Evolutionary conservation across 2,888 invertebrate genomes (phyloP).

Genomic region (Endomychus coccineus): DNA sequence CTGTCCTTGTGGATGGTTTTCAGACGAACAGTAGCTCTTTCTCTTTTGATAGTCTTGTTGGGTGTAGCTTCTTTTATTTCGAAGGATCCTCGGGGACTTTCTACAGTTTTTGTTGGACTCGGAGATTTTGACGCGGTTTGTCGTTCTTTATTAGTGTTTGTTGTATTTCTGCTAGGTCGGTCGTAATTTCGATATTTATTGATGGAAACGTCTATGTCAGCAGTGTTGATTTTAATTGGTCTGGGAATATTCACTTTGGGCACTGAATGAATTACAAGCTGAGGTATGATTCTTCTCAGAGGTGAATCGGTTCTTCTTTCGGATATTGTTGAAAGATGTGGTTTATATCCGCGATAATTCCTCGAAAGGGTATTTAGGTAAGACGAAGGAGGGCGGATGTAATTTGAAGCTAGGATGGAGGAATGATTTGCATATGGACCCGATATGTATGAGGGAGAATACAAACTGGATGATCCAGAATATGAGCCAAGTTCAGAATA

Average conservation of each 20-base stretch:
- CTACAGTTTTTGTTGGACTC: slow-evolving; percentile 8
- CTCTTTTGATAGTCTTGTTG: slow-evolving; percentile 55
- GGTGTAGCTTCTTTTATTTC: slow-evolving; percentile 42
- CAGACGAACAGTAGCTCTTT: slow-evolving; percentile 65
- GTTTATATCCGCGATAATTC: slow-evolving; percentile 54
- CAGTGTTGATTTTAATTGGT: slow-evolving; percentile 72
- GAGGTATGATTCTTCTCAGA: slow-evolving; percentile 48
- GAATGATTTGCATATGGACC: slow-evolving; percentile 51
- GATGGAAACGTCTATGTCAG: slow-evolving; percentile 77
- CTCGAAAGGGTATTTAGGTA: slow-evolving; percentile 31
- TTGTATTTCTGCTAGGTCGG: slow-evolving; percentile 25
- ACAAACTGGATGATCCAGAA: slow-evolving; percentile 50
- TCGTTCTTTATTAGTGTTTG: slow-evolving; percentile 8
- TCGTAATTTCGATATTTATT: slow-evolving; percentile 50
- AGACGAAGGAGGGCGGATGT: slow-evolving; percentile 27
- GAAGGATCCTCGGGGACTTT: slow-evolving; percentile 31
- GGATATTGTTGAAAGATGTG: slow-evolving; percentile 67
- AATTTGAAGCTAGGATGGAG: slow-evolving; percentile 38
- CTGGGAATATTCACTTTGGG: slow-evolving; percentile 48
- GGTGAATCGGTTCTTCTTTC: slow-evolving; percentile 49
- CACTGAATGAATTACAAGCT: slow-evolving; percentile 46
- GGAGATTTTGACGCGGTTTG: slow-evolving; percentile 12
- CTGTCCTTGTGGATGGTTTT: slow-evolving; percentile 52
- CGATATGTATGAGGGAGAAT: slow-evolving; percentile 47
- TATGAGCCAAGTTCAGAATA: slow-evolving; percentile 53